phyloP scores from a whole-genome alignment of 2,888 invertebrate genomes.

The Synergus laeviventris region DNA sequence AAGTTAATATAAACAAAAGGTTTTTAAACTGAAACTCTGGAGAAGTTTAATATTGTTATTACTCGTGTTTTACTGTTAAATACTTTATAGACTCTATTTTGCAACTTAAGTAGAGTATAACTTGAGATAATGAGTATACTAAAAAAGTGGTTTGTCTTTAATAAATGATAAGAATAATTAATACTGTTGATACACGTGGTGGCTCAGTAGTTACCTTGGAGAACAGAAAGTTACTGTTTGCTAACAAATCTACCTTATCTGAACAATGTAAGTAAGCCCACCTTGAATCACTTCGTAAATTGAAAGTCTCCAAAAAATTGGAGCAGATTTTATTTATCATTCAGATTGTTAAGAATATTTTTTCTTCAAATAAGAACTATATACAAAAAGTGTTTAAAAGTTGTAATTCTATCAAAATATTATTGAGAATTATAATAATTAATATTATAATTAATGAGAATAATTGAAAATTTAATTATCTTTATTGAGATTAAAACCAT shows the following conservation, averaged over 20 bases:
- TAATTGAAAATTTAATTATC: background rate
- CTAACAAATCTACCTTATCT: slow-evolving; percentile 31
- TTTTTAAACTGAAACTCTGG: background rate
- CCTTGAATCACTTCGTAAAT: slow-evolving; percentile 18
- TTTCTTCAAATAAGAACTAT: background rate
- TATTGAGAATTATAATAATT: background rate
- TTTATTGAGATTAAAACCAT: background rate
- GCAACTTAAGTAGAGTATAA: background rate
- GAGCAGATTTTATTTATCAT: background rate
- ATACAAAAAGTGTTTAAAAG: background rate
- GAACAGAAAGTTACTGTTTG: slow-evolving; percentile 20
- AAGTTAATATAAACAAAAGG: background rate
- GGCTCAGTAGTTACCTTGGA: slow-evolving; percentile 24
- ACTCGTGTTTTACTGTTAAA: background rate
- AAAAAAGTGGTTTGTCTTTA: slow-evolving; percentile 11
- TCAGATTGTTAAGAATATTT: background rate
- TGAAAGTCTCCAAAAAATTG: background rate
- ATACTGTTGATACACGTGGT: slow-evolving; percentile 33
- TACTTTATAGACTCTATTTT: background rate
- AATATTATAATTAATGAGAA: background rate
- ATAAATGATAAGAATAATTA: slow-evolving; percentile 27
- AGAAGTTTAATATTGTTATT: background rate
- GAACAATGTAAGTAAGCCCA: slow-evolving; percentile 12
- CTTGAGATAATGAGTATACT: slow-evolving; percentile 6
- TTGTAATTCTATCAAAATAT: background rate